Evolutionary conservation across 2,113 vertebrate genomes (phyloP).

Genomic region (Podarcis cretensis): DNA sequence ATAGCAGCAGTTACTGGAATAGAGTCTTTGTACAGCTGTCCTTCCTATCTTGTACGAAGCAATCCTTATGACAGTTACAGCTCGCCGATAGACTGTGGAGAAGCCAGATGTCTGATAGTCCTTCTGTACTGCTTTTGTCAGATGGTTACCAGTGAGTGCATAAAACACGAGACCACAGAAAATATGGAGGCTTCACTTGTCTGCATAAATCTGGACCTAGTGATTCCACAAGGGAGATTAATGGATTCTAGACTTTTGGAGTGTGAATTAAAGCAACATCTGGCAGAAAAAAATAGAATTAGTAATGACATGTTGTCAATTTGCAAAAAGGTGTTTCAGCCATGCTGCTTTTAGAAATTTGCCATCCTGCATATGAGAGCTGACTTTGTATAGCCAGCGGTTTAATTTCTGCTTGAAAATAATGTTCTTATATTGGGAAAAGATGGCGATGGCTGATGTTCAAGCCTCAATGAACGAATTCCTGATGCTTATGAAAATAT

Average conservation of each 20-base stretch:
- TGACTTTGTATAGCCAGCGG: slow-evolving; percentile 7
- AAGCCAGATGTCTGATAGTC: slow-evolving; percentile 65
- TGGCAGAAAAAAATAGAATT: slow-evolving; percentile 52
- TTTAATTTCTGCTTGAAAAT: slow-evolving; percentile 25
- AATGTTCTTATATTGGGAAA: slow-evolving; percentile 20
- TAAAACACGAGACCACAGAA: slow-evolving; percentile 46
- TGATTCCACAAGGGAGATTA: slow-evolving; percentile 47
- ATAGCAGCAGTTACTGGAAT: not conserved
- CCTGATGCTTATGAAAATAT: not conserved
- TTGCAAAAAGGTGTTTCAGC: slow-evolving; percentile 24
- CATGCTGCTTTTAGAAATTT: slow-evolving; percentile 52
- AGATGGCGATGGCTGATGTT: slow-evolving; percentile 41
- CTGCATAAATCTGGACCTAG: slow-evolving; percentile 58
- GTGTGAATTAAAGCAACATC: slow-evolving; percentile 36
- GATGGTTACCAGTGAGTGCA: slow-evolving; percentile 45
- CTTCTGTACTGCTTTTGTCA: slow-evolving; percentile 54
- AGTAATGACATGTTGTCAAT: slow-evolving; percentile 30
- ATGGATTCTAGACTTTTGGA: slow-evolving; percentile 47
- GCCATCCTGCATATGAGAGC: slow-evolving; percentile 21
- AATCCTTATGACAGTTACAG: slow-evolving; percentile 55
- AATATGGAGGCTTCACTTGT: not conserved
- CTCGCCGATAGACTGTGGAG: slow-evolving; percentile 50
- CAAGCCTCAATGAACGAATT: slow-evolving; percentile 13
- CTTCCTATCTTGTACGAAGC: slow-evolving; percentile 30
- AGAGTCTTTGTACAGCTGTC: slow-evolving; percentile 24